Evolutionary conservation across 2,888 invertebrate genomes (phyloP), one percentile per base, ranked within the genome.

Genomic region (Cosmia trapezina): DNA sequence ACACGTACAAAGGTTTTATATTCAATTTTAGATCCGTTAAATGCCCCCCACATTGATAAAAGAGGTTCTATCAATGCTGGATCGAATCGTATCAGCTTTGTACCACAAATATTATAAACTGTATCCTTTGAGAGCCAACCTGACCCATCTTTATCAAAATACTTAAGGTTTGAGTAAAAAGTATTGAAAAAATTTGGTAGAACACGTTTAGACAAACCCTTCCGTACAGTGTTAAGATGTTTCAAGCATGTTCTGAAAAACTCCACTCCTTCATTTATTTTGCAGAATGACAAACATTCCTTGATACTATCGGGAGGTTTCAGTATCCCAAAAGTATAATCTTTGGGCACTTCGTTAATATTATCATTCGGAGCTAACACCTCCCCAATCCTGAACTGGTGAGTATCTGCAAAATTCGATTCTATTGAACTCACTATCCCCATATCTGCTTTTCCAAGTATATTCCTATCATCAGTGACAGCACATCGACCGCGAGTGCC

Each of bases 1-100:
- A 96, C 87, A 64, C 93, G 92, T 8, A 96, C 91, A 84, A 97
- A 97, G 45, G 89, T 94, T 87, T 93, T 92, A 69, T 97, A 97
- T 83, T 96, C 88, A 66, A 97, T 94, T 68, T 89, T 89, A 19
- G 91, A 88, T 11, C 96, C 94, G 64, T 95, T 91, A 73, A 96
- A 95, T 19, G 96, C 96, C 33, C 94, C 86, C 91, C 96, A 93
- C 84, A 96, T 89, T 14, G 88, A 88, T 47, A 97, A 87, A 17
- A 97, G 87, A 1, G 95, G 95, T 84, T 96, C 96, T n/a, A 97
- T 92, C 33, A 96, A 88, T 41, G 86, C 74, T n/a, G 94, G 92
- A 76, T 96, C 93, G 85, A 96, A 96, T 78, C 93, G 90, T 59
- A 97, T 92, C 0, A 93, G 83, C 77, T 94, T 92, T 53, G 92